Percentiles rank a stretch among this genome's conserved stretches.
These are phyloP conservation scores for Watsonalla cultraria DNA, from an alignment of 2,888 invertebrate species.

Conservation along the genomic window DNA sequence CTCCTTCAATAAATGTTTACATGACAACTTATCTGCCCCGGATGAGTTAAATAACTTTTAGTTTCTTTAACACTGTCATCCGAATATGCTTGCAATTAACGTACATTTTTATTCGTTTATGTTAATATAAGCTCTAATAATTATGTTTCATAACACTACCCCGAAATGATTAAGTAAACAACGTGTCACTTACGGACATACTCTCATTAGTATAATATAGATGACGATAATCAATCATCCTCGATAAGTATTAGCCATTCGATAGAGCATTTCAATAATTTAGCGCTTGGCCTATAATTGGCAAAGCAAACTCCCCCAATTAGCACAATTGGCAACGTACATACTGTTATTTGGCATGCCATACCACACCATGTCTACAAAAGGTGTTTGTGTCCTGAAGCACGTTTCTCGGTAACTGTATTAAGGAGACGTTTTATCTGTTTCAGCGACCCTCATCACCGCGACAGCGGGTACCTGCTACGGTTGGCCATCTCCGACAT, in stretches of 20 bases:
- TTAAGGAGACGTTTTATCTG: conserved; percentile 17
- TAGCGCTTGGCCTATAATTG: conserved; percentile 9
- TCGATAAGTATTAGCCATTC: background rate
- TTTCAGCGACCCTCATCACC: conserved; percentile 75
- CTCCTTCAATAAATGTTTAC: too few species aligned
- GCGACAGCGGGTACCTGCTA: conserved; percentile 76
- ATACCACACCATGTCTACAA: background rate
- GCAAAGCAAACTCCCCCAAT: conserved; percentile 17
- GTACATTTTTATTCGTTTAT: too few species aligned
- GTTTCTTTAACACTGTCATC: too few species aligned
- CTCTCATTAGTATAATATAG: too few species aligned
- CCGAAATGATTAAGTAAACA: too few species aligned
- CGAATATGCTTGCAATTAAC: too few species aligned
- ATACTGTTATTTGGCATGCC: conserved; percentile 8
- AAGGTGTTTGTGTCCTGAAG: background rate
- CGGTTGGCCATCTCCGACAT: conserved; percentile 81
- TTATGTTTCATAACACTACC: too few species aligned
- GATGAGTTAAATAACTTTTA: too few species aligned
- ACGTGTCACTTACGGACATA: too few species aligned
- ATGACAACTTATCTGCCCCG: too few species aligned
- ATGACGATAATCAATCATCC: background rate
- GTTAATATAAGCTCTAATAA: too few species aligned
- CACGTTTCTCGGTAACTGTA: background rate
- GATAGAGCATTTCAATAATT: background rate
- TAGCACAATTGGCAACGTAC: conserved; percentile 18